phyloP scores from a whole-genome alignment of 1,140 invertebrate species.

The Drosophila bocqueti region DNA sequence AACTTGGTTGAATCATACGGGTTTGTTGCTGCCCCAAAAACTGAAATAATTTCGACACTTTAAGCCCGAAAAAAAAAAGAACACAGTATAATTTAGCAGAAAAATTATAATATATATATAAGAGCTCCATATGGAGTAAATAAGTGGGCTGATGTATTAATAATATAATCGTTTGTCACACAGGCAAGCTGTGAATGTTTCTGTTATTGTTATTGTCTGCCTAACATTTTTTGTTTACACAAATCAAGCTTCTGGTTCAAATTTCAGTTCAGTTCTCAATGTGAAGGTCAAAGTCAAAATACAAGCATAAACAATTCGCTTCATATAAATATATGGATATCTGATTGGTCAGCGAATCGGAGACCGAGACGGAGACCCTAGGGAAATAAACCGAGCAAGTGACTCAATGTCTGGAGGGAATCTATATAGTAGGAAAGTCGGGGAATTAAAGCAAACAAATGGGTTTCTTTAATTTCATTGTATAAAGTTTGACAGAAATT shows the following conservation, averaged over 20 bases:
- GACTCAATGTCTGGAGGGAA: constrained; percentile 26
- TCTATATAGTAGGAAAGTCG: not conserved
- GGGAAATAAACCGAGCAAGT: constrained; percentile 8
- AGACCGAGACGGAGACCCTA: constrained; percentile 21
- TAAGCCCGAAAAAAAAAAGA: constrained; percentile 26
- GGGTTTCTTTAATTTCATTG: not conserved
- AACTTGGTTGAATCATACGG: constrained; percentile 7
- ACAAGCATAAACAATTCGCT: constrained; percentile 16
- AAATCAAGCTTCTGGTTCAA: constrained; percentile 59
- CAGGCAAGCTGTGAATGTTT: constrained; percentile 37
- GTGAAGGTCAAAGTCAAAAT: constrained; percentile 74
- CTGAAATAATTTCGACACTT: constrained; percentile 46
- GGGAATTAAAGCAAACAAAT: constrained; percentile 15
- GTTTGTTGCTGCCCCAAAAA: constrained; percentile 15
- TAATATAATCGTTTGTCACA: constrained; percentile 57
- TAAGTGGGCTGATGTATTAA: constrained; percentile 12
- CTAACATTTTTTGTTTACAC: constrained; percentile 71
- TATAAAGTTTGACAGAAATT: constrained; percentile 7
- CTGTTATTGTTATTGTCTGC: constrained; percentile 38
- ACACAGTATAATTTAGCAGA: constrained; percentile 10
- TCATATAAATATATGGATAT: constrained; percentile 11
- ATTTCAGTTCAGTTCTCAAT: constrained; percentile 70
- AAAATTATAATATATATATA: constrained; percentile 14
- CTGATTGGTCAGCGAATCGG: constrained; percentile 41
- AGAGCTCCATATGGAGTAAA: not conserved